Base-by-base conservation (phyloP, 2,113 vertebrate species). In the Varanus komodoensis region DNA sequence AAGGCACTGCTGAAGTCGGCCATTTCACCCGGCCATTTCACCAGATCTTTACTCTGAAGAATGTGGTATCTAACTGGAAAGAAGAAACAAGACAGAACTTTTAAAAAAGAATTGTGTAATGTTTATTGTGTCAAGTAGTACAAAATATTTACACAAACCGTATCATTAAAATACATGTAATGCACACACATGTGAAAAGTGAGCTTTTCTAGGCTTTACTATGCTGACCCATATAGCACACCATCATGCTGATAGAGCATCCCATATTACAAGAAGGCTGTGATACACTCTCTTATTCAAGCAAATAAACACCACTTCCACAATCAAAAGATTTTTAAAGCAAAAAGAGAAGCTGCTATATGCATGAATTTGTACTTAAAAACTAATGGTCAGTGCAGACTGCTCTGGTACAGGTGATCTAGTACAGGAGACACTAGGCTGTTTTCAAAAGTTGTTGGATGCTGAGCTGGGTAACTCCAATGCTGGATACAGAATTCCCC, bases 61-160 rank as follows among this genome's bases (percentile, higher is more conserved):
- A 15, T 21, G 52, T 52, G 3, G 71, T 1, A 11, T 61, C 0
- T 25, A n/a, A 6, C 29, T 54, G 89, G 12, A 6, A 92, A 95
- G 79, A 88, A 93, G 67, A 69, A 75, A n/a, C 6, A 57, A 8
- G 44, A 3, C 19, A 50, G 12, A 80, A 8, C 3, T 92, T 91
- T 95, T 73, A 90, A 95, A 95, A 83, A 78, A 61, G 0, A 74
- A 64, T 34, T 25, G 90, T 90, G 92, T 97, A 96, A 95, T 97
- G 97, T 94, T 94, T 91, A 96, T 91, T 94, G 90, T 86, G 38
- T 96, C 94, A 95, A 93, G 94, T 96, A 97, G 96, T 97, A 98
- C 92, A 97, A 97, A 97, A 97, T 89, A 95, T 87, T 23, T 91
- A 94, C 97, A 96, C 91, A 97, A 97, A 97, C 95, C 95, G 84